Conservation (phyloP, 2,797 vertebrate genomes). For the Glyptemys insculpta region DNA sequence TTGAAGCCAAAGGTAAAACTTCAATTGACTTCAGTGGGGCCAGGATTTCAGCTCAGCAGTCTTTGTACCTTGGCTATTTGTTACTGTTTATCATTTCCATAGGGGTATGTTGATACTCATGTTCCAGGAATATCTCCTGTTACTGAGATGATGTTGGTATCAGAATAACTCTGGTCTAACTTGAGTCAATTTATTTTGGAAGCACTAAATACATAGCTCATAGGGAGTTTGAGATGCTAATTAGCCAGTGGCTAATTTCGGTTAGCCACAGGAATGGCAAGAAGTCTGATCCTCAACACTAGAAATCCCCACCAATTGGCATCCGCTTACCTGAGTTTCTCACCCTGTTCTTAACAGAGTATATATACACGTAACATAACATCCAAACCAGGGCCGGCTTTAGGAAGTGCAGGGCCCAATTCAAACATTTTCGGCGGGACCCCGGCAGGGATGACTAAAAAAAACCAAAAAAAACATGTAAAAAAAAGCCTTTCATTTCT, state of each 20-base stretch:
- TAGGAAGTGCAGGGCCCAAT: too few species aligned
- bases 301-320: neutral
- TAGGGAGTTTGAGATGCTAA: neutral
- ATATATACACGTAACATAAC: accelerated
- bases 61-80: neutral
- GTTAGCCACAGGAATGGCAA: neutral
- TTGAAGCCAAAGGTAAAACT: too few species aligned
- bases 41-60: neutral
- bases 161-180: neutral
- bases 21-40: neutral
- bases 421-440: too few species aligned
- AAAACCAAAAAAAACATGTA: too few species aligned
- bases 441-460: too few species aligned
- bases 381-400: too few species aligned
- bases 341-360: accelerated
- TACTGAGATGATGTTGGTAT: constrained; percentile 49
- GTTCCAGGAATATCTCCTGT: constrained; percentile 4
- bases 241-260: neutral
- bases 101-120: neutral
- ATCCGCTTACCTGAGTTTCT: neutral
- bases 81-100: constrained; percentile 12
- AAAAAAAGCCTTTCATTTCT: too few species aligned
- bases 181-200: constrained; percentile 56
- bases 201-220: neutral
- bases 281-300: neutral